Conservation (phyloP, 2,797 vertebrate species). For the Heteromormyrus szaboi region DNA sequence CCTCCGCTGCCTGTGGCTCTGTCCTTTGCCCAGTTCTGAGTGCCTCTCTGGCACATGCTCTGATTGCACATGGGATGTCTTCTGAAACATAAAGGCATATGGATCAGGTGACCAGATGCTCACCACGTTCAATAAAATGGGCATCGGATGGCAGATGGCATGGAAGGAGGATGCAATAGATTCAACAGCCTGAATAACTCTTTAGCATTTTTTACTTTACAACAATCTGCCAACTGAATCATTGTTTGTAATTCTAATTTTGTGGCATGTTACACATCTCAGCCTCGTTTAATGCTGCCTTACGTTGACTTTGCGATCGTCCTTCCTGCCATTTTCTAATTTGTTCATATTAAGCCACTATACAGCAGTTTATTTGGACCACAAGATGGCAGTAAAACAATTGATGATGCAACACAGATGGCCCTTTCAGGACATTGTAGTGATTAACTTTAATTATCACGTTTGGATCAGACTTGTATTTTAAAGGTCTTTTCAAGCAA, state of each 20-base stretch:
- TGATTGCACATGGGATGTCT: neutral
- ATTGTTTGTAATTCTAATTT: neutral
- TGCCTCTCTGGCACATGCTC: neutral
- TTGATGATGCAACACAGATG: constrained; percentile 7
- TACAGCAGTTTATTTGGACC: constrained; percentile 10
- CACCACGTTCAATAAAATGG: neutral
- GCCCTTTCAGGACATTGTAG: neutral
- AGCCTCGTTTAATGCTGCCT: neutral
- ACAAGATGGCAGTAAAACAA: constrained; percentile 46
- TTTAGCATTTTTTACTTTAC: neutral
- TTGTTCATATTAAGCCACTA: neutral
- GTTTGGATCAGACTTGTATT: neutral
- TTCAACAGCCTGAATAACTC: neutral
- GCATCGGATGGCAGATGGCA: neutral
- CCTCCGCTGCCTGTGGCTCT: neutral
- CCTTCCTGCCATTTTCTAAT: neutral
- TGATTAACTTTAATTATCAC: neutral
- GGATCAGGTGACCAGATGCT: neutral
- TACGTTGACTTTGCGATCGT: neutral
- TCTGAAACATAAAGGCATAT: neutral
- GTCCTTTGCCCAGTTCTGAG: neutral
- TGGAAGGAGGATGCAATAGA: neutral
- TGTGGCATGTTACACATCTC: neutral
- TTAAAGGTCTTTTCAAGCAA: neutral
- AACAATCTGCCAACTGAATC: neutral